Evolutionary conservation across 2,888 invertebrate genomes (phyloP).

Genomic region (Dynastes maya): DNA sequence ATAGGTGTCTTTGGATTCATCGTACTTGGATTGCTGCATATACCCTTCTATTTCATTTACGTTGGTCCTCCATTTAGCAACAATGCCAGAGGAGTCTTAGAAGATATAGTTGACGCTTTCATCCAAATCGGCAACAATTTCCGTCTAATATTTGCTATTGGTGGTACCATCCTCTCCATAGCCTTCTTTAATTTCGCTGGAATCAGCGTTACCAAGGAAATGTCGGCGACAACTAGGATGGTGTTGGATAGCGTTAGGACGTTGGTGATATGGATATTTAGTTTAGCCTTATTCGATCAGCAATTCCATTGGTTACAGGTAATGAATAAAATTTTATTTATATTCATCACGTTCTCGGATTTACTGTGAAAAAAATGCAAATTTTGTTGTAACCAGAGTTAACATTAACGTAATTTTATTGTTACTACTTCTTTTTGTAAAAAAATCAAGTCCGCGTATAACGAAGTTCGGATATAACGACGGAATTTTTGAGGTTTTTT

Average conservation of each 20-base stretch:
- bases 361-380: no score
- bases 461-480: no score
- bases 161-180: constrained; percentile 86
- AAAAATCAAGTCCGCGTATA: no score
- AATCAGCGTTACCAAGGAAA: constrained; percentile 92
- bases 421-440: no score
- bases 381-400: no score
- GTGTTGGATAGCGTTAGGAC: constrained; percentile 89
- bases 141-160: constrained; percentile 77
- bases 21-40: constrained; percentile 76
- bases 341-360: no score
- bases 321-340: background rate
- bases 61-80: constrained; percentile 84
- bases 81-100: constrained; percentile 83
- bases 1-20: constrained; percentile 81
- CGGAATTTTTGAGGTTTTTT: no score
- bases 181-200: constrained; percentile 96
- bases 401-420: no score
- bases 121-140: constrained; percentile 83
- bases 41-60: constrained; percentile 87
- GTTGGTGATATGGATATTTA: constrained; percentile 90
- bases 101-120: constrained; percentile 90
- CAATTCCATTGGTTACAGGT: constrained; percentile 82
- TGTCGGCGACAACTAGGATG: constrained; percentile 93
- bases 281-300: constrained; percentile 85